Evolutionary conservation across 1,140 invertebrate genomes (phyloP).

Genomic region (Drosophila navojoa): DNA sequence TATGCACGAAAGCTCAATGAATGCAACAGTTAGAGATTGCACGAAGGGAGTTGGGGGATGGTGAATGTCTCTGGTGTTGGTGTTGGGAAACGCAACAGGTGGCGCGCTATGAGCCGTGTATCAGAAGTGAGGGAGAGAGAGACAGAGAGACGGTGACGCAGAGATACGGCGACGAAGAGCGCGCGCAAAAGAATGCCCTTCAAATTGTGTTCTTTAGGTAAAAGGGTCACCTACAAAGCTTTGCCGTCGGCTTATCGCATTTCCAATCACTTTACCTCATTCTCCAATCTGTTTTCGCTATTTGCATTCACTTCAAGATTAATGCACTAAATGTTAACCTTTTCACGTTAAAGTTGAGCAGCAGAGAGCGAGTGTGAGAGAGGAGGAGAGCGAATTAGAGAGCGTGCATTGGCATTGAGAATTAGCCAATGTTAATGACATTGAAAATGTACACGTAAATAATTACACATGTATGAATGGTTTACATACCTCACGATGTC

Average conservation of each 20-base stretch:
- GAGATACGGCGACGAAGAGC: not conserved
- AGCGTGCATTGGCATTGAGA: constrained; percentile 26
- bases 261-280: constrained; percentile 58
- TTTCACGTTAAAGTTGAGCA: constrained; percentile 36
- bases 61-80: too few relatives aligned
- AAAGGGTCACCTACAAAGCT: constrained; percentile 72
- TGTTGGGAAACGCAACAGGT: not conserved
- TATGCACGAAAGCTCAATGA: constrained; percentile 8
- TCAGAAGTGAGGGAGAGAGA: not conserved
- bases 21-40: not conserved
- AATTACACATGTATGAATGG: constrained; percentile 39
- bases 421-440: constrained; percentile 64
- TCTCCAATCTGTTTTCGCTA: constrained; percentile 49
- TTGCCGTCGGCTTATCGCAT: constrained; percentile 56
- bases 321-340: constrained; percentile 50
- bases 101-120: not conserved
- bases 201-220: constrained; percentile 61
- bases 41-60: not conserved
- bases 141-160: not conserved
- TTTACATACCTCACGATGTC: constrained; percentile 9
- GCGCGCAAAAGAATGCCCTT: constrained; percentile 51
- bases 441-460: constrained; percentile 64
- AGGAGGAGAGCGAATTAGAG: not conserved
- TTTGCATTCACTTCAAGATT: constrained; percentile 47
- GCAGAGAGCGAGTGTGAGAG: not conserved